Evolutionary conservation across 2,113 vertebrate genomes (phyloP).

Genomic region (Myotis yumanensis): DNA sequence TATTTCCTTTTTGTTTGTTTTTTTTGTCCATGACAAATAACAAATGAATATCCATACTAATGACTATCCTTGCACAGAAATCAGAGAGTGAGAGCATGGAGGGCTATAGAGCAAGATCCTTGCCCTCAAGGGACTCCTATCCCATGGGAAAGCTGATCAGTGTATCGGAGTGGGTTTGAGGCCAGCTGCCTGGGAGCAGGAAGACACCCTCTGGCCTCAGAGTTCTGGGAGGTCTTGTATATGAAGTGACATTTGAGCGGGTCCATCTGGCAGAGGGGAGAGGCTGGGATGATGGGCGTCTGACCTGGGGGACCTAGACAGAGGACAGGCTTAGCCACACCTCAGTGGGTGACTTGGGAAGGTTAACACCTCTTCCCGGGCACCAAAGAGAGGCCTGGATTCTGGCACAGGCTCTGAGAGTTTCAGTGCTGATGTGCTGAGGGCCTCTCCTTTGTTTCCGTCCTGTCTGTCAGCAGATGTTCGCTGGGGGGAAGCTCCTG

Average conservation of each 20-base stretch:
- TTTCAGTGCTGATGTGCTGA: background rate
- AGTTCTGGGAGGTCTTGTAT: background rate
- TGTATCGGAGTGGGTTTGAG: background rate
- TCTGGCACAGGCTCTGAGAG: background rate
- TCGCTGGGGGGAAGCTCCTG: constrained; percentile 59
- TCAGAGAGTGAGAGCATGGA: background rate
- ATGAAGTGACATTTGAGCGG: background rate
- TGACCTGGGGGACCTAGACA: background rate
- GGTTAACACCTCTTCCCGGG: background rate
- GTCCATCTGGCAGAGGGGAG: too few relatives aligned
- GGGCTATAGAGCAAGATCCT: background rate
- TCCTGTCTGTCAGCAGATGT: constrained; percentile 75
- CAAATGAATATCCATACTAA: background rate
- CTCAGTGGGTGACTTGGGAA: background rate
- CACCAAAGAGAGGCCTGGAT: background rate
- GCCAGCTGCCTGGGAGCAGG: background rate
- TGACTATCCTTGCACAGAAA: background rate
- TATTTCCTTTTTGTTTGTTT: background rate
- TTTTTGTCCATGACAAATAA: background rate
- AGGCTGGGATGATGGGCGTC: background rate
- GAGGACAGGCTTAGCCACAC: background rate
- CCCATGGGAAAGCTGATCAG: too few relatives aligned
- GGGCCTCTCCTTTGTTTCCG: background rate
- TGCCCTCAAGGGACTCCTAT: background rate
- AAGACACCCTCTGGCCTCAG: too few relatives aligned